These are phyloP conservation scores for Gopherus evgoodei DNA, from an alignment of 2,113 vertebrate species.

Conservation along the genomic window DNA sequence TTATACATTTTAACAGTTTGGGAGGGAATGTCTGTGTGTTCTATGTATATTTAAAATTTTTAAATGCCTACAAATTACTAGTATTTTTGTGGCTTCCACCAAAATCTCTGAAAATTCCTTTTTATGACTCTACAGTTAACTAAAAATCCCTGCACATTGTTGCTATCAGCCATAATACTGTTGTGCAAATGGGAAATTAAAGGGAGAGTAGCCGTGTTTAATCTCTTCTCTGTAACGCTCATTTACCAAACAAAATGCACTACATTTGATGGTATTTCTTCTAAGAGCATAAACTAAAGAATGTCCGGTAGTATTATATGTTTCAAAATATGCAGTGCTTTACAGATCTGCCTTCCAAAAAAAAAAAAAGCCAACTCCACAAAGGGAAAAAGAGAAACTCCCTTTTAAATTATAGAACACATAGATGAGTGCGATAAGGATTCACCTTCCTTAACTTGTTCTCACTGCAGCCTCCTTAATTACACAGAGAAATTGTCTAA, in stretches of 20 bases:
- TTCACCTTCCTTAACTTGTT: not conserved
- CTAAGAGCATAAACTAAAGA: not conserved
- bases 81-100: fast-evolving
- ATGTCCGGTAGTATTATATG: not conserved
- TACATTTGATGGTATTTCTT: not conserved
- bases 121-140: not conserved
- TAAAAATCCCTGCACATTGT: not conserved
- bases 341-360: not conserved
- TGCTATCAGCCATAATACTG: not conserved
- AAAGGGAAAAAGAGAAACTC: not conserved
- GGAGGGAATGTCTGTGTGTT: not conserved
- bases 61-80: not conserved
- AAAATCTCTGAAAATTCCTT: not conserved
- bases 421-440: not conserved
- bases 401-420: not conserved
- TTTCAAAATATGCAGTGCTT: not conserved
- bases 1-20: not conserved
- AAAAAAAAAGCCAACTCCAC: not conserved
- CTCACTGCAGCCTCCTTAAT: not conserved
- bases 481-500: not conserved
- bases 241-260: not conserved
- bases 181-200: not conserved
- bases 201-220: not conserved
- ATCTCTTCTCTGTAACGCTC: not conserved
- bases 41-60: not conserved